Percentiles rank a stretch among this genome's conserved stretches.
Evolutionary conservation across 2,888 invertebrate genomes (phyloP).

Genomic region (Oligia fasciuncula): DNA sequence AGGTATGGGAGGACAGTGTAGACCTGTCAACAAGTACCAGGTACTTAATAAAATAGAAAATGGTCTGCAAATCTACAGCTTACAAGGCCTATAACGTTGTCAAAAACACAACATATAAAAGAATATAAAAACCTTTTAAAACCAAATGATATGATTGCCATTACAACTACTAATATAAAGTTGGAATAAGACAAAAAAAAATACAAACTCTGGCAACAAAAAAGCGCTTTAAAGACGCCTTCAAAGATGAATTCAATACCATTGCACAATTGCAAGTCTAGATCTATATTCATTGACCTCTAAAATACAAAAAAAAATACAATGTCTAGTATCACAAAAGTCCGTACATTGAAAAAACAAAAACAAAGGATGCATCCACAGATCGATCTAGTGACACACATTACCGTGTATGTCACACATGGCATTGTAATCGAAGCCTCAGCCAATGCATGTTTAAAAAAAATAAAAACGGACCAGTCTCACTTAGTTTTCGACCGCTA

Average conservation of each 20-base stretch:
- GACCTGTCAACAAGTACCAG: too few relatives aligned
- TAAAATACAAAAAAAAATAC: slow-evolving; percentile 53
- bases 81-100: too few relatives aligned
- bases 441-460: slow-evolving; percentile 74
- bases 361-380: slow-evolving; percentile 80
- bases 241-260: background rate
- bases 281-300: slow-evolving; percentile 25
- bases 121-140: too few relatives aligned
- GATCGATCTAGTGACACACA: slow-evolving; percentile 84
- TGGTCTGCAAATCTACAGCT: too few relatives aligned
- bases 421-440: slow-evolving; percentile 78
- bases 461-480: slow-evolving; percentile 78
- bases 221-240: background rate
- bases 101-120: too few relatives aligned
- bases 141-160: too few relatives aligned
- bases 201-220: background rate
- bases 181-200: too few relatives aligned
- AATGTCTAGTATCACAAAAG: slow-evolving; percentile 49
- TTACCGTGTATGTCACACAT: slow-evolving; percentile 75
- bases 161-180: too few relatives aligned
- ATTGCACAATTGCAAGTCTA: slow-evolving; percentile 52
- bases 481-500: slow-evolving; percentile 81
- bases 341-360: slow-evolving; percentile 61
- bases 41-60: too few relatives aligned
- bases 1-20: too few relatives aligned